phyloP scores from a whole-genome alignment of 2,888 invertebrate genomes.

The Diarsia mendica region DNA sequence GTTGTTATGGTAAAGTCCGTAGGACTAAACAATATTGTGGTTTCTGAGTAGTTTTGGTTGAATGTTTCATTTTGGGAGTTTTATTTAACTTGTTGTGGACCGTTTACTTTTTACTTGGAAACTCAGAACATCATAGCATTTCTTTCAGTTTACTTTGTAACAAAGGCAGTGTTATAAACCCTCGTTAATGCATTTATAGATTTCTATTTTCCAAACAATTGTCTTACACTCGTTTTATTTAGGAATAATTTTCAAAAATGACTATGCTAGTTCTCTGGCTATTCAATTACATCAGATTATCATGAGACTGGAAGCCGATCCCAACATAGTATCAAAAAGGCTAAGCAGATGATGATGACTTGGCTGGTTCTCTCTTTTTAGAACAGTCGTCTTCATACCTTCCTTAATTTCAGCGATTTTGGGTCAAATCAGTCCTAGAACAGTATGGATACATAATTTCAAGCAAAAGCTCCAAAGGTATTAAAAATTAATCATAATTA shows the following conservation, averaged over 20 bases:
- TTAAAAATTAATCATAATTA: too few relatives aligned
- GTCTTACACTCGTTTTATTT: too few relatives aligned
- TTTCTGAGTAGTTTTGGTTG: neutral
- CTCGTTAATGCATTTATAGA: neutral
- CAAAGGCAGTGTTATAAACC: neutral
- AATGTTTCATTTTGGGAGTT: neutral
- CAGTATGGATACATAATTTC: neutral
- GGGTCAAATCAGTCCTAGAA: neutral
- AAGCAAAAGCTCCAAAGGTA: neutral
- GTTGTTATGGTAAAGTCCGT: neutral
- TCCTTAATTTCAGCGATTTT: neutral
- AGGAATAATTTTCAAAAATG: neutral
- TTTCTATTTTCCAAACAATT: neutral
- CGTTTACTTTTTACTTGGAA: neutral
- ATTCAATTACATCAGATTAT: too few relatives aligned
- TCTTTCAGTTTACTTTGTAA: neutral
- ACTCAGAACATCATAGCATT: neutral
- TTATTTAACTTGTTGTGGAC: slow-evolving; percentile 19
- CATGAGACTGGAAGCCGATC: too few relatives aligned
- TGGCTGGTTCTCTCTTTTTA: neutral
- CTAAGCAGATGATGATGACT: too few relatives aligned
- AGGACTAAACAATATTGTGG: slow-evolving; percentile 7
- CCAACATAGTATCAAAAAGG: too few relatives aligned
- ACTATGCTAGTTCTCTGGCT: too few relatives aligned
- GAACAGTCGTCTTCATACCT: neutral